Conservation (phyloP, 2,113 vertebrate genomes). For the Acanthochromis polyacanthus region DNA sequence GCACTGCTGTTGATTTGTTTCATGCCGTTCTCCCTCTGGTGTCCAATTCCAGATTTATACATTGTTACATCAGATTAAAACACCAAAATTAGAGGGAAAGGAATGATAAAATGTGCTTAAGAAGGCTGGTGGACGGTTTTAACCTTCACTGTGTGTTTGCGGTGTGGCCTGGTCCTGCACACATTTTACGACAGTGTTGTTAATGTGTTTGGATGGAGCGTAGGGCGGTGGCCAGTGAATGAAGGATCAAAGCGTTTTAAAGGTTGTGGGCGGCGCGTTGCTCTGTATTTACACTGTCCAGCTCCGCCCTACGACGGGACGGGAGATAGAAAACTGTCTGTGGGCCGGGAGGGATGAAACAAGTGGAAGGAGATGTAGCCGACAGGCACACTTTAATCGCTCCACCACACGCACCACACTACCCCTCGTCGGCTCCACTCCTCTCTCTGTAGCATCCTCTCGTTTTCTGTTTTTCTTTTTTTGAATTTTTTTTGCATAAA, state of each 20-base stretch:
- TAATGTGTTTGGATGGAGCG: slow-evolving; percentile 52
- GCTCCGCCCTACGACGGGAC: slow-evolving; percentile 70
- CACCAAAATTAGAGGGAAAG: too few relatives aligned
- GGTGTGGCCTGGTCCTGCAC: slow-evolving; percentile 18
- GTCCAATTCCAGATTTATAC: too few relatives aligned
- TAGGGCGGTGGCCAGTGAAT: slow-evolving; percentile 80
- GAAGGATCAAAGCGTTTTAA: slow-evolving; percentile 77
- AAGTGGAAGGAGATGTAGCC: slow-evolving; percentile 80
- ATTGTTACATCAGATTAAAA: background rate
- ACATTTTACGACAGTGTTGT: slow-evolving; percentile 37
- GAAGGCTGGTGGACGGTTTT: background rate
- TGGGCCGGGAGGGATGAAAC: slow-evolving; percentile 75
- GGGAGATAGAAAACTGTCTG: slow-evolving; percentile 73
- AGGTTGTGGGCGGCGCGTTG: slow-evolving; percentile 69
- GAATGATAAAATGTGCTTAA: background rate
- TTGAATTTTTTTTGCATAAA: slow-evolving; percentile 14
- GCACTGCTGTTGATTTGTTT: too few relatives aligned
- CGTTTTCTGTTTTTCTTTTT: too few relatives aligned
- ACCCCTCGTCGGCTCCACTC: slow-evolving; percentile 37
- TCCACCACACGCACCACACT: slow-evolving; percentile 41
- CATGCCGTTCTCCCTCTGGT: too few relatives aligned
- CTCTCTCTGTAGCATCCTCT: slow-evolving; percentile 42
- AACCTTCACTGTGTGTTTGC: slow-evolving; percentile 5
- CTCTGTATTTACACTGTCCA: slow-evolving; percentile 72
- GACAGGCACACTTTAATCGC: slow-evolving; percentile 44